phyloP scores from a whole-genome alignment of 2,888 invertebrate species.

The Megaustenia siamemsis region DNA sequence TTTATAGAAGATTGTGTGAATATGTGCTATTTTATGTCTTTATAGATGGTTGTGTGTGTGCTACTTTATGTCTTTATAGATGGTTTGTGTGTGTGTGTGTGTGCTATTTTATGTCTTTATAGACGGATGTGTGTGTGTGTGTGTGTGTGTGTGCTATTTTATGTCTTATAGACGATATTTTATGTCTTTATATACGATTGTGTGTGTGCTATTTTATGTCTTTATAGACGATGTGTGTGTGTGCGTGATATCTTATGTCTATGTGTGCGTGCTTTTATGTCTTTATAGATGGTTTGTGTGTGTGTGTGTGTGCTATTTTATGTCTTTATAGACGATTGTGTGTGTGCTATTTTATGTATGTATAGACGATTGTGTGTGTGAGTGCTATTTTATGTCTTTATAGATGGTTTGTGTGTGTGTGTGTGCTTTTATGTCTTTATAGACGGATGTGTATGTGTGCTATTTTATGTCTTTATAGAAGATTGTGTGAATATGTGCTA shows the following conservation, averaged over 20 bases:
- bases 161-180: no score
- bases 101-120: background rate
- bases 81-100: constrained; percentile 12
- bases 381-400: no score
- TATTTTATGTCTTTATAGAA: background rate
- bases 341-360: no score
- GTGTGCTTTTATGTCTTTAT: no score
- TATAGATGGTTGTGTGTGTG: background rate
- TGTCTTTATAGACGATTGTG: no score
- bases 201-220: no score
- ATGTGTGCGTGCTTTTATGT: no score
- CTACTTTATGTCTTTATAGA: background rate
- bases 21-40: background rate
- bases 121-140: constrained; percentile 6
- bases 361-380: no score
- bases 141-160: constrained; percentile 6
- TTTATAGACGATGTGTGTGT: constrained; percentile 4
- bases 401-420: no score
- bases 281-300: no score
- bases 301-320: no score
- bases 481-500: no score
- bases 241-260: background rate
- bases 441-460: background rate
- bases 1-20: background rate
- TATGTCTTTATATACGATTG: constrained; percentile 28